Conservation (phyloP, 2,888 invertebrate species). For the Cacoxenus indagator region DNA sequence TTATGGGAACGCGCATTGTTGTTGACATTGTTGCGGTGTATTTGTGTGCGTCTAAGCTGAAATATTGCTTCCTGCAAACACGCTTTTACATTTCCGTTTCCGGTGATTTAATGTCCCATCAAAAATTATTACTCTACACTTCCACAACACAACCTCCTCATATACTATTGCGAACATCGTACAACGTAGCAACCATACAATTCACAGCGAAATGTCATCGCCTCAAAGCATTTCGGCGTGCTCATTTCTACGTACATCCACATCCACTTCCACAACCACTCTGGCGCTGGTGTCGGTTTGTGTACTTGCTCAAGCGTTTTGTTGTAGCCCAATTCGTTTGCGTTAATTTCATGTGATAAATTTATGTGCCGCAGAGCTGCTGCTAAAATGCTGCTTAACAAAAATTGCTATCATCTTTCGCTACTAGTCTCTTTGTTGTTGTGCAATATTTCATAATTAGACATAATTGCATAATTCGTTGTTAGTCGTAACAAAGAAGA, state of each 20-base stretch:
- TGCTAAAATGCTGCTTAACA: conserved; percentile 10
- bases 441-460: conserved; percentile 1
- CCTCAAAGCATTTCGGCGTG: background rate
- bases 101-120: conserved; percentile 48
- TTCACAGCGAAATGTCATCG: background rate
- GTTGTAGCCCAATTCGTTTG: background rate
- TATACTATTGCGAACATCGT: conserved; percentile 23
- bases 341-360: conserved; percentile 6
- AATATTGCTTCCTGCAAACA: conserved; percentile 61
- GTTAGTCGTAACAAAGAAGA: background rate
- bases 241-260: conserved; percentile 2
- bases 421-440: background rate
- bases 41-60: conserved; percentile 57
- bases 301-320: background rate
- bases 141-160: conserved; percentile 12
- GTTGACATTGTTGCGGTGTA: conserved; percentile 26
- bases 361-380: background rate
- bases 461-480: conserved; percentile 6
- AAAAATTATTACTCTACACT: conserved; percentile 55
- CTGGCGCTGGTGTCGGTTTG: background rate
- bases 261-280: background rate
- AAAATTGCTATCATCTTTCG: background rate
- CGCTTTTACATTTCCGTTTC: conserved; percentile 62
- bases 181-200: conserved; percentile 42
- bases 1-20: background rate